Percentiles rank a stretch among this genome's conserved stretches.
These are phyloP conservation scores for Enteromius afrohamiltoni DNA, from an alignment of 2,797 vertebrate genomes.

Conservation along the genomic window DNA sequence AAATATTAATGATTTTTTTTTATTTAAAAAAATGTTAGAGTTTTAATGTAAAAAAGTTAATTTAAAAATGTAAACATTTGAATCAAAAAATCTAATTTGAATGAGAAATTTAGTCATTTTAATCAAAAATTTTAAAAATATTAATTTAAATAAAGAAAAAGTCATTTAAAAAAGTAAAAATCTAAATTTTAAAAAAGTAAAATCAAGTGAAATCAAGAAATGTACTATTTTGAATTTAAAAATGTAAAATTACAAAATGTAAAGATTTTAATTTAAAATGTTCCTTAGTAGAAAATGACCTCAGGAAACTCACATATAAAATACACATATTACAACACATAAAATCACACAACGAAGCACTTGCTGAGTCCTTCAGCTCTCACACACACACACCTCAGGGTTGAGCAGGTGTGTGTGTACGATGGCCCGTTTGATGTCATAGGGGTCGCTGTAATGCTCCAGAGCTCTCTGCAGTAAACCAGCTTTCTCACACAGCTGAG, in stretches of 20 bases:
- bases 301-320: no score
- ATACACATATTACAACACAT: neutral
- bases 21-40: no score
- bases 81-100: neutral
- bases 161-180: no score
- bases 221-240: neutral
- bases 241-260: no score
- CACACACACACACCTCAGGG: conserved; percentile 81
- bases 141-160: no score
- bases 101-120: neutral
- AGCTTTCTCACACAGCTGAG: conserved; percentile 93
- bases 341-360: neutral
- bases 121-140: no score
- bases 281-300: neutral
- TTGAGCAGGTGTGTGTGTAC: conserved; percentile 91
- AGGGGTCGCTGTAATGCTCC: conserved; percentile 90
- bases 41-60: no score
- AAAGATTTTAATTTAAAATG: neutral
- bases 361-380: neutral
- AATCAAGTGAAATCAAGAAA: neutral
- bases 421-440: conserved; percentile 89
- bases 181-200: no score
- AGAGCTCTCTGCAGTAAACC: conserved; percentile 89
- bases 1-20: no score
- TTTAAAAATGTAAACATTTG: neutral